A percentile compares a stretch with the other conserved stretches of the same genome.
phyloP scores from a whole-genome alignment of 1,140 invertebrate species.

The Apis dorsata region DNA sequence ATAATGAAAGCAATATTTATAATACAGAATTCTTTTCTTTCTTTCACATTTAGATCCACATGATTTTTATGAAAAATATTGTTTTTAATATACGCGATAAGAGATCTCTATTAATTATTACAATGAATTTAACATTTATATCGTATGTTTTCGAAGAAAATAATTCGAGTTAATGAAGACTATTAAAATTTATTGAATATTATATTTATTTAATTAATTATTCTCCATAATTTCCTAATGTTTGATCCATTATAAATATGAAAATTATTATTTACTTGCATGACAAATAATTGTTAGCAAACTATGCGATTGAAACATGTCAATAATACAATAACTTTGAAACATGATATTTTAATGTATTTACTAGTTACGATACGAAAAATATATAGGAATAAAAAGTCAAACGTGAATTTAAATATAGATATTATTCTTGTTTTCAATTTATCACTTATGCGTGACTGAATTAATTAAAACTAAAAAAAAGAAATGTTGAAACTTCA shows the following conservation, averaged over 20 bases:
- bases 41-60: background rate
- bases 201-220: background rate
- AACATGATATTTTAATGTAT: background rate
- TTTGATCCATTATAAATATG: background rate
- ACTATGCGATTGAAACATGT: background rate
- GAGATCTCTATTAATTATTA: background rate
- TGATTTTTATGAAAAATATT: background rate
- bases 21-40: background rate
- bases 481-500: no score
- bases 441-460: background rate
- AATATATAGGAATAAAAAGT: conserved; percentile 5
- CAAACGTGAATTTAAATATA: background rate
- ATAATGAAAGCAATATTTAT: background rate
- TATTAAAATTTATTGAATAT: background rate
- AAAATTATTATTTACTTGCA: no score
- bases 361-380: no score
- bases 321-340: background rate
- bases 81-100: background rate
- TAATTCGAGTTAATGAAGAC: background rate
- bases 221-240: background rate
- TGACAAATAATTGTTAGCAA: background rate
- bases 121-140: background rate
- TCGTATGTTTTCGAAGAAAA: background rate
- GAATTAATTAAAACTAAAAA: background rate
- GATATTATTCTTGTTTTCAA: background rate